phyloP scores from a whole-genome alignment of 2,888 invertebrate species.

The Cremastinae sp. region DNA sequence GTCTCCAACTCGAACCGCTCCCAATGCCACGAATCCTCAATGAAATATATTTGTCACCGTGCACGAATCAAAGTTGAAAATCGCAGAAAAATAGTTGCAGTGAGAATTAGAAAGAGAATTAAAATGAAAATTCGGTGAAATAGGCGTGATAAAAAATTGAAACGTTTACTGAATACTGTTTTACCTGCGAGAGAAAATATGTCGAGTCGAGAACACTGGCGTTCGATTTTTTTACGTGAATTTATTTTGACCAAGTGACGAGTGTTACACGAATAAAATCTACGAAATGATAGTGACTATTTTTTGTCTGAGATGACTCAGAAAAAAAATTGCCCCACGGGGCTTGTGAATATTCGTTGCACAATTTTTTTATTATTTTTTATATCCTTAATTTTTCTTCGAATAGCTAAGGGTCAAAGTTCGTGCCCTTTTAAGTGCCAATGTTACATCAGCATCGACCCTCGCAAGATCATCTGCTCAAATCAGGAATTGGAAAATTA shows the following conservation, averaged over 20 bases:
- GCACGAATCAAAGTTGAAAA: conserved; percentile 8
- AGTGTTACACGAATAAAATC: conserved; percentile 22
- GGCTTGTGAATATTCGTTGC: conserved; percentile 14
- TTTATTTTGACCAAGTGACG: conserved; percentile 28
- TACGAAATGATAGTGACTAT: conserved; percentile 24
- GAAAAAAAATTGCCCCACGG: conserved; percentile 13
- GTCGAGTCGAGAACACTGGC: conserved; percentile 9
- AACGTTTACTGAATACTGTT: background rate
- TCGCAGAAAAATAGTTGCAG: conserved; percentile 13
- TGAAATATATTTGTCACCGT: conserved; percentile 19
- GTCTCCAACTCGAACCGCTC: conserved; percentile 44
- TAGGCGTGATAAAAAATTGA: background rate
- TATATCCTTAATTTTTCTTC: conserved; percentile 11
- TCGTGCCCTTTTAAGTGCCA: conserved; percentile 71
- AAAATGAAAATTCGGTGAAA: conserved; percentile 1
- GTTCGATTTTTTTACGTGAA: background rate
- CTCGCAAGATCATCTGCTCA: conserved; percentile 70
- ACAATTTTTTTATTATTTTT: conserved; percentile 21
- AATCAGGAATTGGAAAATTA: conserved; percentile 68
- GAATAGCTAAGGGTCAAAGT: conserved; percentile 12
- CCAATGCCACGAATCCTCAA: conserved; percentile 24
- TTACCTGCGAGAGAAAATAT: conserved; percentile 30
- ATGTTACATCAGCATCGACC: conserved; percentile 68
- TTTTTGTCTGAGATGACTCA: conserved; percentile 39
- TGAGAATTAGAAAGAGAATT: background rate